A percentile compares a stretch with the other conserved stretches of the same genome.
Conservation (phyloP, 2,797 vertebrate genomes). For the Squalus acanthias region DNA sequence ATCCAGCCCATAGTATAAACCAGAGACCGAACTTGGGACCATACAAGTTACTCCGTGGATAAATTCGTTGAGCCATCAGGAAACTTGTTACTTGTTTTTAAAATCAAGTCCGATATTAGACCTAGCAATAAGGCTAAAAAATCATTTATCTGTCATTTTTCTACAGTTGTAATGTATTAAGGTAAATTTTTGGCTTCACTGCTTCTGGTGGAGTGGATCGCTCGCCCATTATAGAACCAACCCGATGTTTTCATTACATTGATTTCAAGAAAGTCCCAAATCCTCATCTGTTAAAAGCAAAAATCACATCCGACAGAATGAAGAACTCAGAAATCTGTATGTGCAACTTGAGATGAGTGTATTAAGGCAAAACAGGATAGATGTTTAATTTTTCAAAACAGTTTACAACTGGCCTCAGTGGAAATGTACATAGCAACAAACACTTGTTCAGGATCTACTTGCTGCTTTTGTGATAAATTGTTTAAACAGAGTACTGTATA, state of each 20-base stretch:
- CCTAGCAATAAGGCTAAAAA: not conserved
- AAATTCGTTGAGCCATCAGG: not conserved
- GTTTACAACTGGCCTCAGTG: not conserved
- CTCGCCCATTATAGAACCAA: not conserved
- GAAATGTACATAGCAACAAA: conserved; percentile 28
- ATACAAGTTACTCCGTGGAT: not conserved
- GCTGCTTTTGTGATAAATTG: not conserved
- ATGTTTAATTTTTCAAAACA: not conserved
- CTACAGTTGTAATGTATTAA: not conserved
- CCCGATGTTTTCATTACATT: not conserved
- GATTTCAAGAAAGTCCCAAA: not conserved
- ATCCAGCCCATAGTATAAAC: no score
- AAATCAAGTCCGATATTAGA: not conserved
- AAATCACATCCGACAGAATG: not conserved
- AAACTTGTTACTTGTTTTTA: not conserved
- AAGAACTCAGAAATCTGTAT: not conserved
- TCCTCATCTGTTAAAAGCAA: not conserved
- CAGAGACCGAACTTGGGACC: not conserved
- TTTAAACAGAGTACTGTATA: not conserved
- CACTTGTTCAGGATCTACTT: not conserved
- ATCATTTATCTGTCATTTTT: not conserved
- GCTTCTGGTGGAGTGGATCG: not conserved
- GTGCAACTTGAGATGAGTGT: not conserved
- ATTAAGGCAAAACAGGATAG: not conserved
- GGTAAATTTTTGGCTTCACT: not conserved